phyloP scores from a whole-genome alignment of 2,888 invertebrate species.

The Serripes groenlandicus region DNA sequence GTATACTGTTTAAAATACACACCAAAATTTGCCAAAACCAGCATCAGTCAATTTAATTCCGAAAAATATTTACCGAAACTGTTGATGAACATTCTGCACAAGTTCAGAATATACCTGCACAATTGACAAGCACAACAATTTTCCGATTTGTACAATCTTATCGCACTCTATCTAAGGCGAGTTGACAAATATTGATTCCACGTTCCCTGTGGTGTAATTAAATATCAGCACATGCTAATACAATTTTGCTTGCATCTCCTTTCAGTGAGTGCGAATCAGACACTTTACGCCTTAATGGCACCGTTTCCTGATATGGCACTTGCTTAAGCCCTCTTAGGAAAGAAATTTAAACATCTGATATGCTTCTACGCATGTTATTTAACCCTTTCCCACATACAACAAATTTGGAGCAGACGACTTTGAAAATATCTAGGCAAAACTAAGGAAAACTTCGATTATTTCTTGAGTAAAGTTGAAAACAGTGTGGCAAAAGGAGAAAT shows the following conservation, averaged over 20 bases:
- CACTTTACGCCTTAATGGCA: too few relatives aligned
- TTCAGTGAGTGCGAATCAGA: neutral
- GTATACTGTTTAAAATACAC: too few relatives aligned
- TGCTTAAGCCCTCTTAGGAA: too few relatives aligned
- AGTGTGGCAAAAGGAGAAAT: neutral
- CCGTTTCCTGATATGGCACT: too few relatives aligned
- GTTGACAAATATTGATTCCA: conserved; percentile 22
- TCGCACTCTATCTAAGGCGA: neutral
- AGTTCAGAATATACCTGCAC: neutral
- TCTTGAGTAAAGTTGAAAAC: neutral
- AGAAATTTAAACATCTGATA: too few relatives aligned
- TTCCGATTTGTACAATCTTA: neutral
- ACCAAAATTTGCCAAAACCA: too few relatives aligned
- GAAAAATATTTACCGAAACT: too few relatives aligned
- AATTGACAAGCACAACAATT: neutral
- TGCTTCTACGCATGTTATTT: neutral
- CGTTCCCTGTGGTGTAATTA: conserved; percentile 4
- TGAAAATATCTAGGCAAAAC: neutral
- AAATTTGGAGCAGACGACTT: neutral
- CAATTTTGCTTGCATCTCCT: conserved; percentile 15
- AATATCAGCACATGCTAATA: conserved; percentile 28
- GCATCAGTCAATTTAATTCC: too few relatives aligned
- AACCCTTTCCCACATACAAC: neutral
- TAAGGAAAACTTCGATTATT: too few relatives aligned
- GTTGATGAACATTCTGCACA: neutral